Evolutionary conservation across 2,113 vertebrate species (phyloP).

Genomic region (Myiopsitta monachus): DNA sequence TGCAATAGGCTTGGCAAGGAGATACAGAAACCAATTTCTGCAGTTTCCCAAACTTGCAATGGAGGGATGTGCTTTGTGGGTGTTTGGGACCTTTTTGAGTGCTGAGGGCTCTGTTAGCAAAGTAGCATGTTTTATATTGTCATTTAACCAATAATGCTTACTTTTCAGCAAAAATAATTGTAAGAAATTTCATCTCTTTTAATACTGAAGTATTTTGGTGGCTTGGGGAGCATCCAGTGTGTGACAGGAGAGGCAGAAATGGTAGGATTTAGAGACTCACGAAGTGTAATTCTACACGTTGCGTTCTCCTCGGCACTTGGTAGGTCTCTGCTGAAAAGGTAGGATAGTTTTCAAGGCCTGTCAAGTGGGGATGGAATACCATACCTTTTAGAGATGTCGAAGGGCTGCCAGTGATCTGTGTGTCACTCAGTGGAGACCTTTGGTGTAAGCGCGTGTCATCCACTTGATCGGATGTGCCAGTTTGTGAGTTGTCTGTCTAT

Average conservation of each 20-base stretch:
- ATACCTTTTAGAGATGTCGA: background rate
- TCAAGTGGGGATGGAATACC: background rate
- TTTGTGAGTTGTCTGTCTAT: background rate
- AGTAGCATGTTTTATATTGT: background rate
- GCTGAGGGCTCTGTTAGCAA: background rate
- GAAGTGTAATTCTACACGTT: rapidly evolving
- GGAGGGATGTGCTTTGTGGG: background rate
- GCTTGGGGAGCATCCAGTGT: background rate
- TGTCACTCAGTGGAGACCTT: background rate
- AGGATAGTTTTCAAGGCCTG: background rate
- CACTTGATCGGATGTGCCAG: background rate
- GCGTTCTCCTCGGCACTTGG: background rate
- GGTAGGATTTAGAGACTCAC: background rate
- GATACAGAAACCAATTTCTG: background rate
- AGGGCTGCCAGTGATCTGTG: background rate
- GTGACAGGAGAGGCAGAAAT: rapidly evolving
- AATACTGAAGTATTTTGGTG: background rate
- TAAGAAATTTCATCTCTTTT: background rate
- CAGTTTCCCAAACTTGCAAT: background rate
- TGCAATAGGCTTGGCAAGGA: background rate
- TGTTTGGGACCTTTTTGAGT: background rate
- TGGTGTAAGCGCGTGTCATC: background rate
- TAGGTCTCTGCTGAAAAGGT: background rate
- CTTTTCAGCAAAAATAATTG: background rate
- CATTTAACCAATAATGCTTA: background rate